Evolutionary conservation across 2,888 invertebrate species (phyloP).

Genomic region (Hydropsyche betteni): DNA sequence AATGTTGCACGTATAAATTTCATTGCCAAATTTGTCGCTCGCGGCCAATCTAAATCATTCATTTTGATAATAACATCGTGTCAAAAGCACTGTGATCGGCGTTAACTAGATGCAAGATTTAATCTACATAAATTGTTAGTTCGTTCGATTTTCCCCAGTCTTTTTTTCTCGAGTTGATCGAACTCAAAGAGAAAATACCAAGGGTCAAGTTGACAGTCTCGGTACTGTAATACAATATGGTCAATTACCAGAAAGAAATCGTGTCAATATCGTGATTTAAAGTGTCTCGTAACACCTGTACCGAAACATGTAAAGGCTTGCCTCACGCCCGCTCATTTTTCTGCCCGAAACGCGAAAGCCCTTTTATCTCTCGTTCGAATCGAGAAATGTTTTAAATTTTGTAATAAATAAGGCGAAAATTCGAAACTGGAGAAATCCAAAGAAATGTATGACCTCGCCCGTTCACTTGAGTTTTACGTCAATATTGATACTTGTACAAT

Average conservation of each 20-base stretch:
- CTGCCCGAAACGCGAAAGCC: constrained; percentile 2
- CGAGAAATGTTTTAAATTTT: not conserved
- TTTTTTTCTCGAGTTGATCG: too few relatives aligned
- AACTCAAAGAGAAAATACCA: too few relatives aligned
- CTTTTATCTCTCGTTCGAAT: constrained; percentile 1
- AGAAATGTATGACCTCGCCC: not conserved
- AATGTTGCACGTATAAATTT: constrained; percentile 18
- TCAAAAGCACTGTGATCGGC: constrained; percentile 7
- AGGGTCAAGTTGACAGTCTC: too few relatives aligned
- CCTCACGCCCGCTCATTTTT: constrained; percentile 8
- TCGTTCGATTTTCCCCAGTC: too few relatives aligned
- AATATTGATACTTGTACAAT: not conserved
- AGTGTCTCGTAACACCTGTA: not conserved
- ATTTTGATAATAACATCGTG: constrained; percentile 15
- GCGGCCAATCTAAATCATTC: not conserved
- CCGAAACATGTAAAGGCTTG: not conserved
- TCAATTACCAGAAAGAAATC: constrained; percentile 17
- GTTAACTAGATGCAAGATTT: not conserved
- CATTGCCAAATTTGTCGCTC: constrained; percentile 25
- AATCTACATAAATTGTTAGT: not conserved
- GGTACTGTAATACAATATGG: not conserved
- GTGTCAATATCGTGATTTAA: constrained; percentile 10
- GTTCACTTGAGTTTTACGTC: not conserved
- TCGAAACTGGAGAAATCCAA: not conserved
- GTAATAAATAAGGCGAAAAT: too few relatives aligned